These are phyloP conservation scores for Scylla paramamosain DNA, from an alignment of 1,140 invertebrate genomes.

Conservation along the genomic window DNA sequence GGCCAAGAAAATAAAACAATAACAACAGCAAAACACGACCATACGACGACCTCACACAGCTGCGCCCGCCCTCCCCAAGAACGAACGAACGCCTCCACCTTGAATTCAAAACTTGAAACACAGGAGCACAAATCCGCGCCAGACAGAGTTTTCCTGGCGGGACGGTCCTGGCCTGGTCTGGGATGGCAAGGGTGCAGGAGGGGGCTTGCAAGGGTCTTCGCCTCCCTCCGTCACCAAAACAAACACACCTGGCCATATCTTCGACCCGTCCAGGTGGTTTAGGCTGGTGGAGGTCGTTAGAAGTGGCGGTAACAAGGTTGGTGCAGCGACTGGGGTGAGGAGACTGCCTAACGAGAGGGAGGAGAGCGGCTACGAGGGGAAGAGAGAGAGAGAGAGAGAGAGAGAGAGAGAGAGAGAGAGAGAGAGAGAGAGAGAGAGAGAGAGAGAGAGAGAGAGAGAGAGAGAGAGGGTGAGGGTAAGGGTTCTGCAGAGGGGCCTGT, in stretches of 20 bases:
- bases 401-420: slow-evolving; percentile 53
- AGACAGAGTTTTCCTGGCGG: slow-evolving; percentile 1
- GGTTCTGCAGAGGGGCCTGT: background rate
- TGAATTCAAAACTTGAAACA: background rate
- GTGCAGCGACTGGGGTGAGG: slow-evolving; percentile 30
- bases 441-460: slow-evolving; percentile 54
- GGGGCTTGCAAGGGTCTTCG: background rate
- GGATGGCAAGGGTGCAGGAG: background rate
- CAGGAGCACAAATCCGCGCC: background rate
- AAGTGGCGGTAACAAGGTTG: slow-evolving; percentile 34
- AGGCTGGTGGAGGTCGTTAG: slow-evolving; percentile 44
- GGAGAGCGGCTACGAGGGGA: background rate
- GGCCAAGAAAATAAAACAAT: background rate
- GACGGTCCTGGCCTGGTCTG: background rate
- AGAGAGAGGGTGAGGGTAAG: background rate
- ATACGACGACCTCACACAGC: background rate
- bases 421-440: slow-evolving; percentile 52
- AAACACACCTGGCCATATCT: slow-evolving; percentile 25
- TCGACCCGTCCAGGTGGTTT: slow-evolving; percentile 40
- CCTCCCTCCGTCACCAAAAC: slow-evolving; percentile 10
- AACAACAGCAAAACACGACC: background rate
- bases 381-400: slow-evolving; percentile 39
- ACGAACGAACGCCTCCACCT: background rate
- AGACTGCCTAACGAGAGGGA: background rate
- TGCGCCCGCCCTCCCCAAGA: background rate